phyloP scores from a whole-genome alignment of 2,888 invertebrate species.

The Xanthorhoe designata region DNA sequence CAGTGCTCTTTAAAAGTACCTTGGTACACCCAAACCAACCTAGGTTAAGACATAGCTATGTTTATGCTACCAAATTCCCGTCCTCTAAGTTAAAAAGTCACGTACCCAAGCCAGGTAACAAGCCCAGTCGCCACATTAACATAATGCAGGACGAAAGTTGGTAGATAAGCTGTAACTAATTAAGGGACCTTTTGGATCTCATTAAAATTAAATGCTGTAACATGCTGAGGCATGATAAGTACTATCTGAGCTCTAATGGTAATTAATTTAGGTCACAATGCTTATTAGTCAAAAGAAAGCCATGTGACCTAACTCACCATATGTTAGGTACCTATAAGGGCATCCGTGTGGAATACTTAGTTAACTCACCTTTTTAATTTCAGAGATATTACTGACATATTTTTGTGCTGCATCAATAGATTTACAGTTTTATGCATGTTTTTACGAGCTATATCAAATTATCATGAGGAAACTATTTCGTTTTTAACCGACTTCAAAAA shows the following conservation, averaged over 20 bases:
- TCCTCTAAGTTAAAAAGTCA: constrained; percentile 37
- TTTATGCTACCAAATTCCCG: background rate
- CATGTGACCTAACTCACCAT: background rate
- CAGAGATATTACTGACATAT: too few relatives aligned
- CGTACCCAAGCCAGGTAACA: constrained; percentile 37
- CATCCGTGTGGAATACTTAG: too few relatives aligned
- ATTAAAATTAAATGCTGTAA: constrained; percentile 62
- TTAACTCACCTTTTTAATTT: too few relatives aligned
- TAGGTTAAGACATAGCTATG: background rate
- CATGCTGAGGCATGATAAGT: constrained; percentile 41
- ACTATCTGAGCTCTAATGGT: constrained; percentile 17
- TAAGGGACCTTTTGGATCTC: constrained; percentile 67
- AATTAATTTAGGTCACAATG: background rate
- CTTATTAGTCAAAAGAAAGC: background rate
- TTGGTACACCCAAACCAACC: background rate
- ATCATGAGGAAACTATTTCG: too few relatives aligned
- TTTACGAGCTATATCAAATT: too few relatives aligned
- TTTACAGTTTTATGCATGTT: too few relatives aligned
- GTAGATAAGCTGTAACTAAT: constrained; percentile 64
- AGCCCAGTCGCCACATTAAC: constrained; percentile 33
- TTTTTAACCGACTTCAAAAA: too few relatives aligned
- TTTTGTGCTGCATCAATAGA: too few relatives aligned
- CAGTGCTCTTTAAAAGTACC: too few relatives aligned
- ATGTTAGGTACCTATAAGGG: too few relatives aligned
- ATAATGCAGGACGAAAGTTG: constrained; percentile 43